Percentiles rank a stretch among this genome's conserved stretches.
phyloP scores from a whole-genome alignment of 2,113 vertebrate genomes.

The Toxotes chatareus region DNA sequence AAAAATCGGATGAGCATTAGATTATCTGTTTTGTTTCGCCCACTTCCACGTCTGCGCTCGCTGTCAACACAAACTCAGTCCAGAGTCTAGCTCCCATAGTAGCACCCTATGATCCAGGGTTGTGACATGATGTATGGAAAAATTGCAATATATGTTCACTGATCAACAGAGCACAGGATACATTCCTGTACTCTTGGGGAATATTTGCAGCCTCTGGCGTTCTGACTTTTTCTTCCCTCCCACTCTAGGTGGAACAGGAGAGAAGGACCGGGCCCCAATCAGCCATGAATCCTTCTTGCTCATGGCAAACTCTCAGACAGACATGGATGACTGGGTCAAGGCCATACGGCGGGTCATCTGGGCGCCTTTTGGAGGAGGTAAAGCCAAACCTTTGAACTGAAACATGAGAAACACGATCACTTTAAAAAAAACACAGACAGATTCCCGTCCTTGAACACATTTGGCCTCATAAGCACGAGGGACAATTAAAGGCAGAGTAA shows the following conservation, averaged over 20 bases:
- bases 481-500: background rate
- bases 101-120: no score
- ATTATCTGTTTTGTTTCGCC: background rate
- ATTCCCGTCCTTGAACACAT: background rate
- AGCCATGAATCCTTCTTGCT: conserved; percentile 95
- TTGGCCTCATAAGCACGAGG: background rate
- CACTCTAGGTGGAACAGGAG: conserved; percentile 84
- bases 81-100: no score
- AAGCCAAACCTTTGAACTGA: conserved; percentile 27
- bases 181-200: background rate
- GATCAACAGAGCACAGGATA: background rate
- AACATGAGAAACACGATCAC: background rate
- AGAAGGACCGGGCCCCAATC: conserved; percentile 88
- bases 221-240: background rate
- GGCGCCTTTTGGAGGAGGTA: conserved; percentile 97
- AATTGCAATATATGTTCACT: background rate
- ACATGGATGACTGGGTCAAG: conserved; percentile 98
- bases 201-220: background rate
- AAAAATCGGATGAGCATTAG: no score
- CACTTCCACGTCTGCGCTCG: no score
- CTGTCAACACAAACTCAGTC: no score
- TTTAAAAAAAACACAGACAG: background rate
- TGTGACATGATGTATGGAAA: background rate
- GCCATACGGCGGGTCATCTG: conserved; percentile 95
- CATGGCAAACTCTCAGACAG: conserved; percentile 95